Evolutionary conservation across 35 echinoderm and acorn worm genomes (phyloP), one percentile per base, ranked within the genome.

Genomic region (Chiridota heheva): DNA sequence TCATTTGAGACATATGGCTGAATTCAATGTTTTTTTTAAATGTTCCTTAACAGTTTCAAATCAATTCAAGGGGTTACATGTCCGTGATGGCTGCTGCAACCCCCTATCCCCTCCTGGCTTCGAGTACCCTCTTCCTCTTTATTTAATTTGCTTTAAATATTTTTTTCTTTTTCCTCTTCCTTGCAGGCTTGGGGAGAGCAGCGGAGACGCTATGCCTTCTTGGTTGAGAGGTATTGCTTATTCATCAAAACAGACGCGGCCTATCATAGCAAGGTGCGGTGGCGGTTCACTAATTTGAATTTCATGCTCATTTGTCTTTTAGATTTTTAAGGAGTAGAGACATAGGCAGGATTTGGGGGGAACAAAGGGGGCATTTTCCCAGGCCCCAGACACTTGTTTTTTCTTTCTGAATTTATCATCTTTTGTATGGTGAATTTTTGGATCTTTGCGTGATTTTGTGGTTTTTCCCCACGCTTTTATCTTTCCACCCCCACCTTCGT

Each of bases 161-260:
- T n/a, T 78, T 20, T 42, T 34, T 65, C 58, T 25, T 68, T 34
- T 30, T 82, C 28, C 34, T 78, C 29, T 46, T 20, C 22, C n/a
- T 78, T 79, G 40, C 67, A 92, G 89, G 89, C 78, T 18, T 92
- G 90, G 90, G 64, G 57, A 4, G 84, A 87, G 35, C 84, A 92
- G 77, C 81, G 84, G 27, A 87, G 81, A 44, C 67, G 90, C 1
- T 92, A 92, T 29, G 80, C 76, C 37, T 76, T 82, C 45, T 20
- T 92, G 43, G 90, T 92, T 42, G 90, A 92, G 68, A 87, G 84
- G 81, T 92, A 92, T 61, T 92, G 90, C 43, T 51, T 84, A 31
- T 61, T 80, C 44, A 66, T 92, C 68, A 92, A 92, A 71, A 92
- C 81, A n/a, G 84, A 92, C 67, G 67, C 90, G 25, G 90, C 90